A percentile compares a stretch with the other conserved stretches of the same genome.
phyloP scores from a whole-genome alignment of 2,888 invertebrate species.

The Heliothis peltigera region DNA sequence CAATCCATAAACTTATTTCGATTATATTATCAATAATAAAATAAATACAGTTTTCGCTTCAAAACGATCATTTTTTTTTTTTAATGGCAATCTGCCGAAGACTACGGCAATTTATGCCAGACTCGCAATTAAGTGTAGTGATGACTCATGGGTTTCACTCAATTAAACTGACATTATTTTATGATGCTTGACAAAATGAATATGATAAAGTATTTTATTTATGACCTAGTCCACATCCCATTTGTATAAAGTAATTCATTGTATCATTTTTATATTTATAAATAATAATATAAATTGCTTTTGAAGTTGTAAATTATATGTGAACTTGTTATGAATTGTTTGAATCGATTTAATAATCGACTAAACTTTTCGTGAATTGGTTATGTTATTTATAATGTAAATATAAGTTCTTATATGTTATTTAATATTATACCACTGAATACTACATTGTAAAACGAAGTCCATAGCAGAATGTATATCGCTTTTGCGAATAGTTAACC shows the following conservation, averaged over 20 bases:
- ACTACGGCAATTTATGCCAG: too few species aligned
- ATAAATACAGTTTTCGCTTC: too few species aligned
- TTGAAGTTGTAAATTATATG: background rate
- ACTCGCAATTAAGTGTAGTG: too few species aligned
- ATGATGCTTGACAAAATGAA: too few species aligned
- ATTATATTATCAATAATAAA: too few species aligned
- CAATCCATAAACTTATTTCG: too few species aligned
- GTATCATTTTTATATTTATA: background rate
- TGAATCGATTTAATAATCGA: constrained; percentile 7
- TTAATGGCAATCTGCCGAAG: too few species aligned
- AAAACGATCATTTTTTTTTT: too few species aligned
- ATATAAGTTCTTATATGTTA: constrained; percentile 2
- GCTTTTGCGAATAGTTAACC: constrained; percentile 53
- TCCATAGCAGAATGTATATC: constrained; percentile 52
- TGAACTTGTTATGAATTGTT: background rate
- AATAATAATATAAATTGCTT: background rate
- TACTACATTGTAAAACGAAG: constrained; percentile 23
- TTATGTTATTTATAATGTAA: constrained; percentile 11
- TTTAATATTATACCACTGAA: constrained; percentile 29
- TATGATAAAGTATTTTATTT: too few species aligned
- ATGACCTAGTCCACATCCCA: too few species aligned
- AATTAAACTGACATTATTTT: too few species aligned
- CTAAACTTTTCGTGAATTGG: background rate
- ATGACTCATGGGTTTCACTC: too few species aligned
- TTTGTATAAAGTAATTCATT: background rate